These are phyloP conservation scores for Gallinago paraguaiae DNA, from an alignment of 2,113 vertebrate genomes.

Conservation along the genomic window DNA sequence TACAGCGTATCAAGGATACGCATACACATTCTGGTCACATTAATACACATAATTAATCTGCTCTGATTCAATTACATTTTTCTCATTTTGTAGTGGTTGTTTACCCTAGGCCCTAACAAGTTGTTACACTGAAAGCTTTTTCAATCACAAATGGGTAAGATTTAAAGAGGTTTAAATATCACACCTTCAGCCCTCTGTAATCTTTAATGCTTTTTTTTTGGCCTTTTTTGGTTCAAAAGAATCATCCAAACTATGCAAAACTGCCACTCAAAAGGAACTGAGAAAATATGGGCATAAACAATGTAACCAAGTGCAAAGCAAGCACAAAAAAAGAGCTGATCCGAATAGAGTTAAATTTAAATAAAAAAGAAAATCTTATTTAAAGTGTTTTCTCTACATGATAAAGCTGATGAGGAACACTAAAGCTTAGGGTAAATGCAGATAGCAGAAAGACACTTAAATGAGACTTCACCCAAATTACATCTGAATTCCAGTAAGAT, in stretches of 20 bases:
- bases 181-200: neutral
- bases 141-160: neutral
- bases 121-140: neutral
- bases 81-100: neutral
- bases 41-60: neutral
- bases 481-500: neutral
- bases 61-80: neutral
- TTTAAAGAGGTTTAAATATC: constrained; percentile 1
- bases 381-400: neutral
- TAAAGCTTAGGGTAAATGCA: neutral
- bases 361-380: neutral
- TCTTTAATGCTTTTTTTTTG: neutral
- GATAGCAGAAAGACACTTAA: neutral
- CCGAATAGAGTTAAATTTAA: neutral
- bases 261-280: neutral
- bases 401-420: neutral
- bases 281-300: neutral
- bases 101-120: neutral
- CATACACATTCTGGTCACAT: neutral
- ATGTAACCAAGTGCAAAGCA: neutral
- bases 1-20: neutral
- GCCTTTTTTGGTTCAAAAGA: neutral
- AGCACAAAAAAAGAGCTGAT: neutral
- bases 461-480: neutral
- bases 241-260: neutral